A percentile compares a stretch with the other conserved stretches of the same genome.
Evolutionary conservation across 1,140 invertebrate genomes (phyloP).

Genomic region (Spodoptera litura): DNA sequence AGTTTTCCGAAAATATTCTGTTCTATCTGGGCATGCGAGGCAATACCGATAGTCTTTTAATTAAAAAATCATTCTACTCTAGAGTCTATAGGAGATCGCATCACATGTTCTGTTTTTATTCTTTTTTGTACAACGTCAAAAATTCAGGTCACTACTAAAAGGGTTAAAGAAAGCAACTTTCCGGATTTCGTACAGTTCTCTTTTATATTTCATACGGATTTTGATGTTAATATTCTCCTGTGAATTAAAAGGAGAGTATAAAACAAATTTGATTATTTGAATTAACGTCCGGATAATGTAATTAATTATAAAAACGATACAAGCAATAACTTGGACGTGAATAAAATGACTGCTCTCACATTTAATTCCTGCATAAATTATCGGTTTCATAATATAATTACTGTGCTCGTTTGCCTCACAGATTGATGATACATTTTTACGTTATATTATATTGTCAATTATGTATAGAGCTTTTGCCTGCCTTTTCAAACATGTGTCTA

Average conservation of each 20-base stretch:
- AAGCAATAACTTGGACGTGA: not conserved
- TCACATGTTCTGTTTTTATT: conserved; percentile 14
- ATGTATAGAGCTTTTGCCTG: too few relatives aligned
- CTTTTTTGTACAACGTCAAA: conserved; percentile 31
- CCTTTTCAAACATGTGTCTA: too few relatives aligned
- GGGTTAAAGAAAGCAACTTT: conserved; percentile 9
- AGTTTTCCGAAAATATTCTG: conserved; percentile 16
- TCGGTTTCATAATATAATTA: conserved; percentile 11
- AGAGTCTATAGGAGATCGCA: conserved; percentile 15
- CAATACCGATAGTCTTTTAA: conserved; percentile 33
- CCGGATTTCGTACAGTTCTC: not conserved
- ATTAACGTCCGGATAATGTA: not conserved
- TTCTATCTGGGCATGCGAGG: not conserved
- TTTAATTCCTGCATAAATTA: conserved; percentile 23
- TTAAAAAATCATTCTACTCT: conserved; percentile 37
- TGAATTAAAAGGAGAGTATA: not conserved
- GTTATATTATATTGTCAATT: not conserved
- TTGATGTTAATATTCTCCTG: not conserved
- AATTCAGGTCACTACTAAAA: conserved; percentile 4
- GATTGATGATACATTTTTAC: not conserved
- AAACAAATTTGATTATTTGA: conserved; percentile 15
- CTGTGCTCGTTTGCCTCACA: not conserved
- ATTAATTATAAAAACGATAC: not conserved
- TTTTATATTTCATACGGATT: conserved; percentile 13
- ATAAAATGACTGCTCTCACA: conserved; percentile 25